phyloP scores from a whole-genome alignment of 2,888 invertebrate species.

The Cyclophora punctaria region DNA sequence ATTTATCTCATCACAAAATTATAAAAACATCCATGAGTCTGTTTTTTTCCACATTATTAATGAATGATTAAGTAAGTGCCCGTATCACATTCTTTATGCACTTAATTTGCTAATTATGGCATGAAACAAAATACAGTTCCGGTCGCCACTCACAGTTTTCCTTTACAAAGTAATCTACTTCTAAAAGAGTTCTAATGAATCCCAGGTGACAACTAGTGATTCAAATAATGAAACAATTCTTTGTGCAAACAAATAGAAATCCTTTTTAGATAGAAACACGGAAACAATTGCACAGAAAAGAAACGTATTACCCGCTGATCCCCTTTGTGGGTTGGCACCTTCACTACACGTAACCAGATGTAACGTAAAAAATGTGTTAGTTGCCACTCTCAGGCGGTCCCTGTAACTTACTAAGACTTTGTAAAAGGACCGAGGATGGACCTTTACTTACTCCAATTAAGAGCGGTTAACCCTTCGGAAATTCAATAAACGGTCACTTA shows the following conservation, averaged over 20 bases:
- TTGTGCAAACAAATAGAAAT: slow-evolving; percentile 20
- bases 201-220: no score
- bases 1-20: no score
- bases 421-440: slow-evolving; percentile 37
- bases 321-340: neutral
- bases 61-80: no score
- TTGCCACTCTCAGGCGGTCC: no score
- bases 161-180: no score
- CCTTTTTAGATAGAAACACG: slow-evolving; percentile 1
- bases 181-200: no score
- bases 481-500: slow-evolving; percentile 39
- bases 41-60: no score
- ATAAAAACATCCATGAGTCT: no score
- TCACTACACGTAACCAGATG: neutral
- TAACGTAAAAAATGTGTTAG: neutral
- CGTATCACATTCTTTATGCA: no score
- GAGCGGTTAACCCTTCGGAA: slow-evolving; percentile 37
- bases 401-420: slow-evolving; percentile 36
- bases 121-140: no score
- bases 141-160: no score
- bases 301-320: neutral
- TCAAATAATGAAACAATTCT: slow-evolving; percentile 51
- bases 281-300: neutral
- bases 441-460: slow-evolving; percentile 47
- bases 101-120: no score